Percentiles rank a stretch among this genome's conserved stretches.
phyloP scores from a whole-genome alignment of 2,797 vertebrate genomes.

The Rhinatrema bivittatum region DNA sequence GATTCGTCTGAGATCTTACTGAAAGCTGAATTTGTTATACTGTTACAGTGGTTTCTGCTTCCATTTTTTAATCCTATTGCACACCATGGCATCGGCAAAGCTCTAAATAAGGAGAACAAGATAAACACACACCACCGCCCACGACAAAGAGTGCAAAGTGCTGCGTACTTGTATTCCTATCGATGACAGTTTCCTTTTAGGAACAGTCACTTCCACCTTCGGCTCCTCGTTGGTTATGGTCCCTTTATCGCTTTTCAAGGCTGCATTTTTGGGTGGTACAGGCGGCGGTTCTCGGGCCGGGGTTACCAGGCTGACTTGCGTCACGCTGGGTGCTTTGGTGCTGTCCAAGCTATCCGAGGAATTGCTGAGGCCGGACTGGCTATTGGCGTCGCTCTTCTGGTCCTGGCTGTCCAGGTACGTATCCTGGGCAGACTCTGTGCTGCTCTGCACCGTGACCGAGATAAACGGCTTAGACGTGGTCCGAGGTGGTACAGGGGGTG shows the following conservation, averaged over 20 bases:
- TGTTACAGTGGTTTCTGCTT: too few relatives aligned
- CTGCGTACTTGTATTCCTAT: conserved; percentile 92
- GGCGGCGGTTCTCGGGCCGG: conserved; percentile 63
- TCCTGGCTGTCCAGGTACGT: conserved; percentile 93
- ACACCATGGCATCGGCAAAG: too few relatives aligned
- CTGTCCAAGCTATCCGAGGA: conserved; percentile 96
- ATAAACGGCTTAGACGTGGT: conserved; percentile 97
- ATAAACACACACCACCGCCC: too few relatives aligned
- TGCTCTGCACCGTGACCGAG: conserved; percentile 97
- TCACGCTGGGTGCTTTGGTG: conserved; percentile 82
- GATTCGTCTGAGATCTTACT: too few relatives aligned
- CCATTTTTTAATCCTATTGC: too few relatives aligned
- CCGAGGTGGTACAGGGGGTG: conserved; percentile 90
- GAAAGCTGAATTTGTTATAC: too few relatives aligned
- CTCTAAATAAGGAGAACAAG: too few relatives aligned
- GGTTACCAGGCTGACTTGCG: conserved; percentile 61
- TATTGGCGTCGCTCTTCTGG: conserved; percentile 87
- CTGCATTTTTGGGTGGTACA: conserved; percentile 68
- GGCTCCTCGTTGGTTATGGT: conserved; percentile 71
- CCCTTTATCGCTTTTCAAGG: conserved; percentile 68
- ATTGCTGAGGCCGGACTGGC: conserved; percentile 93
- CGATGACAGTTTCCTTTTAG: conserved; percentile 91
- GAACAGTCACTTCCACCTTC: conserved; percentile 59
- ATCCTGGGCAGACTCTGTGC: conserved; percentile 96
- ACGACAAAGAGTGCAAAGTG: too few relatives aligned